phyloP scores from a whole-genome alignment of 2,888 invertebrate genomes.

The Tipula vernalis region DNA sequence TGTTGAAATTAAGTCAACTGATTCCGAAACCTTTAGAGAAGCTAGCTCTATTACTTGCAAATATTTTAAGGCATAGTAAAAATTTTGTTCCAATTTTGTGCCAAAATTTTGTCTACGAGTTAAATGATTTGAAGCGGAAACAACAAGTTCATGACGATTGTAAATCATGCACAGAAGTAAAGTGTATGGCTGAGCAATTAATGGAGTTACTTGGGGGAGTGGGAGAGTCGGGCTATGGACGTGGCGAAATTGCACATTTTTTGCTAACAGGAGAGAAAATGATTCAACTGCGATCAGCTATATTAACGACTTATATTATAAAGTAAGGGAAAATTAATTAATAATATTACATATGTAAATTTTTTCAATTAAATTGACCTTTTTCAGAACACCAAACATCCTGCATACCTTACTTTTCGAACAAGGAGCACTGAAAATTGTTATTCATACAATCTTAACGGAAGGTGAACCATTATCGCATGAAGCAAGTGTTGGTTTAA shows the following conservation, averaged over 20 bases:
- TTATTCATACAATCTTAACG: constrained; percentile 28
- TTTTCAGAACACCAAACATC: constrained; percentile 23
- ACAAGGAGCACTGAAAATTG: constrained; percentile 27
- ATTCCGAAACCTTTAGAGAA: constrained; percentile 4
- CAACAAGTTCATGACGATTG: constrained; percentile 14
- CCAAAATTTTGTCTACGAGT: constrained; percentile 29
- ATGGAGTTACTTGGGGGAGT: constrained; percentile 20
- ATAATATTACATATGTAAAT: background rate
- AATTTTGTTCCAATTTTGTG: constrained; percentile 33
- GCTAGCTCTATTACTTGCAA: background rate
- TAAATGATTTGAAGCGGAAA: constrained; percentile 26
- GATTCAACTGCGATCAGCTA: constrained; percentile 30
- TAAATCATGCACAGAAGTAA: constrained; percentile 13
- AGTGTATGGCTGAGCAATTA: background rate
- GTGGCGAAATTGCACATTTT: constrained; percentile 30
- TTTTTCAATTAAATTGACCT: background rate
- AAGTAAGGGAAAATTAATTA: constrained; percentile 17
- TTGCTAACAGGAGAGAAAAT: constrained; percentile 26
- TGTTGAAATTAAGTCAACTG: background rate
- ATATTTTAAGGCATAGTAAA: constrained; percentile 25
- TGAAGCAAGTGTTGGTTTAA: constrained; percentile 32
- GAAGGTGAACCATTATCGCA: constrained; percentile 25
- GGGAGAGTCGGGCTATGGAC: constrained; percentile 34
- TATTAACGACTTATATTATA: constrained; percentile 31
- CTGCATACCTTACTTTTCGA: constrained; percentile 31